These are phyloP conservation scores for Murina feae DNA, from an alignment of 2,113 vertebrate species.

Conservation along the genomic window DNA sequence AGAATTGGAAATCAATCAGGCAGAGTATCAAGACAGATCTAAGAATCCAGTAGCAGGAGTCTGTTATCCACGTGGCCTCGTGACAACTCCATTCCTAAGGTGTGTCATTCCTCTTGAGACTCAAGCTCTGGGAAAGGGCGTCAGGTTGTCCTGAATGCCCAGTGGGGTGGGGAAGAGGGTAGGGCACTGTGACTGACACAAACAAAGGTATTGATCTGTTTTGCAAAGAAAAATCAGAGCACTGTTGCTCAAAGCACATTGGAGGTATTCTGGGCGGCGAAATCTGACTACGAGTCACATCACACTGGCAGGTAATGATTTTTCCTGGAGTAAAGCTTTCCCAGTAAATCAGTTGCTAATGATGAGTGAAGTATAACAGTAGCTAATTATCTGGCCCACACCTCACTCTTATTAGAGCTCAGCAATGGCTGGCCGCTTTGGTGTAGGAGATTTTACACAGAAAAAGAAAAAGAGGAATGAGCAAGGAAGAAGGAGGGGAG, in stretches of 20 bases:
- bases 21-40: neutral
- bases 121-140: neutral
- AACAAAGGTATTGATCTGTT: neutral
- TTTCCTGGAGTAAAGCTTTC: constrained; percentile 60
- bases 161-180: neutral
- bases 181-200: neutral
- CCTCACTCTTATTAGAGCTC: neutral
- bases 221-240: neutral
- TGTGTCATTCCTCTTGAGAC: neutral
- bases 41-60: neutral
- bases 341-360: constrained; percentile 58
- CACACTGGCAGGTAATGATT: constrained; percentile 61
- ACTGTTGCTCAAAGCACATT: neutral
- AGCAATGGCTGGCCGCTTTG: neutral
- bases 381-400: constrained; percentile 41
- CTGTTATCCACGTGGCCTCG: neutral
- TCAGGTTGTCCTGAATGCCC: neutral
- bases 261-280: constrained; percentile 30
- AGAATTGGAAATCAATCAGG: neutral
- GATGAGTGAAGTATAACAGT: constrained; percentile 41
- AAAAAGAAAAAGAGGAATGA: neutral
- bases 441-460: neutral
- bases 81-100: neutral
- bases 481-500: neutral
- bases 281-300: constrained; percentile 9